phyloP scores from a whole-genome alignment of 2,888 invertebrate genomes.

The Agrotis clavis region DNA sequence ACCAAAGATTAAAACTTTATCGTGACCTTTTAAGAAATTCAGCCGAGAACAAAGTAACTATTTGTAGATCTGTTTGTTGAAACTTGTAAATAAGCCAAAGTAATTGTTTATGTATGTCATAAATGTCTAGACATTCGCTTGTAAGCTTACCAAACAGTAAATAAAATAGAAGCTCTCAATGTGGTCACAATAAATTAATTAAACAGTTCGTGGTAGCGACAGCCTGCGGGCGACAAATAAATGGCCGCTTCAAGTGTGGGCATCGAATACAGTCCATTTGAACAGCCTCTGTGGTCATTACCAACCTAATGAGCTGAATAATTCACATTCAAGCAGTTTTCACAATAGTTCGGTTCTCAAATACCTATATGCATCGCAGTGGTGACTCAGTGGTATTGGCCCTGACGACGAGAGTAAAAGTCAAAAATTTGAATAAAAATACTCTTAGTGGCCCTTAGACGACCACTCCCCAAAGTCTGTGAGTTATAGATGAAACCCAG shows the following conservation, averaged over 20 bases:
- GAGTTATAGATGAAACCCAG: no score
- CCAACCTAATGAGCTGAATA: slow-evolving; percentile 34
- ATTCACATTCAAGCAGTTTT: slow-evolving; percentile 12
- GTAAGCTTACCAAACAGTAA: not conserved
- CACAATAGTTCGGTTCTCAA: not conserved
- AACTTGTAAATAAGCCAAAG: not conserved
- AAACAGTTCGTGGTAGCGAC: slow-evolving; percentile 3
- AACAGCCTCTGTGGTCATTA: slow-evolving; percentile 16
- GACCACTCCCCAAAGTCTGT: no score
- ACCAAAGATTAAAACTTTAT: no score
- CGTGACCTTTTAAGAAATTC: no score
- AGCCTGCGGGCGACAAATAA: slow-evolving; percentile 23
- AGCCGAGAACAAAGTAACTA: not conserved
- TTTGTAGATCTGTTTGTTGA: not conserved
- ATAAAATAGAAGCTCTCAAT: slow-evolving; percentile 5
- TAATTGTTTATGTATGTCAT: not conserved
- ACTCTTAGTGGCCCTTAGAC: no score
- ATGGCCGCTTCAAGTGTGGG: slow-evolving; percentile 3
- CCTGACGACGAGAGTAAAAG: no score
- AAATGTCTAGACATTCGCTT: no score
- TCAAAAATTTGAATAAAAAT: no score
- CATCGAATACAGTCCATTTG: slow-evolving; percentile 10
- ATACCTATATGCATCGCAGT: no score
- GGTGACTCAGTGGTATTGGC: no score
- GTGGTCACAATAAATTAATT: slow-evolving; percentile 16